Evolutionary conservation across 2,113 vertebrate species (phyloP).

Genomic region (Psephotus haematonotus): DNA sequence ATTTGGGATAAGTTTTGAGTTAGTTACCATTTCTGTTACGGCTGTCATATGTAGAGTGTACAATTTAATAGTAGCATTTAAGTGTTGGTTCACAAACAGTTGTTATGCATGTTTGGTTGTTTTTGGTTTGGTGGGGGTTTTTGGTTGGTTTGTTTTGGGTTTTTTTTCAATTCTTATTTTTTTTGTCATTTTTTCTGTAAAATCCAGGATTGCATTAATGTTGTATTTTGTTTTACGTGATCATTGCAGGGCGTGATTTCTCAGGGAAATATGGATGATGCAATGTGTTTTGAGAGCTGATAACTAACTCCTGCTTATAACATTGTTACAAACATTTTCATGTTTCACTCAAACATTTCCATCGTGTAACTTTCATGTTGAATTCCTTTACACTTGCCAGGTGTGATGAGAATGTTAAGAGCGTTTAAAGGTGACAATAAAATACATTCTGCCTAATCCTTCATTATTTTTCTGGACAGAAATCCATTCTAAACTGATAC

Average conservation of each 20-base stretch:
- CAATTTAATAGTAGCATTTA: neutral
- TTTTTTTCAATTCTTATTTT: neutral
- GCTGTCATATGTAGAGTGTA: neutral
- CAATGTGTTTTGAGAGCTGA: neutral
- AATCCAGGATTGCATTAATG: neutral
- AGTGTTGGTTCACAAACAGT: neutral
- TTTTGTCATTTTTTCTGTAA: neutral
- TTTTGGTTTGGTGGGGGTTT: neutral
- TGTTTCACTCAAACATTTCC: conserved; percentile 2
- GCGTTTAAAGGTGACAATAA: neutral
- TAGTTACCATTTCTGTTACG: neutral
- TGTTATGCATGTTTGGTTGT: neutral
- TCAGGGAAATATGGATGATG: conserved; percentile 56
- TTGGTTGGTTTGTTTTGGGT: too few relatives aligned
- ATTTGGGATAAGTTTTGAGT: neutral
- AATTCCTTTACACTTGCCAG: neutral
- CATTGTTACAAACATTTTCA: neutral
- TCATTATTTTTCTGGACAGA: neutral
- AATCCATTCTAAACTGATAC: neutral
- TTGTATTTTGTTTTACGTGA: neutral
- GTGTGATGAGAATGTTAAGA: neutral
- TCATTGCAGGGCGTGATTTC: conserved; percentile 34
- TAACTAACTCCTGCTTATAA: conserved; percentile 23
- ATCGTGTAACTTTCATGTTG: neutral
- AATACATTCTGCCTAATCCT: neutral